Percentiles rank a stretch among this genome's conserved stretches.
phyloP scores from a whole-genome alignment of 2,113 vertebrate species.

The Eublepharis macularius region DNA sequence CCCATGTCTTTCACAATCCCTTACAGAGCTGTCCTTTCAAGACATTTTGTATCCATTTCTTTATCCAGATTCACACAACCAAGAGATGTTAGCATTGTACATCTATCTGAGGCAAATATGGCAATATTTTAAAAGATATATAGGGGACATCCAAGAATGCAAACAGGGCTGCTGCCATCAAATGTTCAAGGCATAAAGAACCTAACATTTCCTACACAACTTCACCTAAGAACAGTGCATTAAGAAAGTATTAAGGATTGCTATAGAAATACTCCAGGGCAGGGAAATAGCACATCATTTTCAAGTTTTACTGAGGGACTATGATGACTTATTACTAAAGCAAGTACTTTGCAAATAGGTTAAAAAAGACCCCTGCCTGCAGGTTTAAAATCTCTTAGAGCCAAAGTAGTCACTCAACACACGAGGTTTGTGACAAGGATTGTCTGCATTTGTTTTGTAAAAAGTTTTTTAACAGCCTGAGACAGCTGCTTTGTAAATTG shows the following conservation, averaged over 20 bases:
- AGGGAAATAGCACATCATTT: background rate
- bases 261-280: background rate
- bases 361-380: background rate
- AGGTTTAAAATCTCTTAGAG: background rate
- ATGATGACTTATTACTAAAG: background rate
- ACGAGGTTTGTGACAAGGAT: no score
- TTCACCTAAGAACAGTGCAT: background rate
- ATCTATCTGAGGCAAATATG: background rate
- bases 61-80: no score
- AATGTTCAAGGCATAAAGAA: background rate
- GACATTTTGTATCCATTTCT: background rate
- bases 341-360: background rate
- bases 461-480: no score
- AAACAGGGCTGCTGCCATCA: background rate
- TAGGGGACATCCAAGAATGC: background rate
- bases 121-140: background rate
- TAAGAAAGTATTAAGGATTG: background rate
- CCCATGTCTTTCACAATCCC: background rate
- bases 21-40: background rate
- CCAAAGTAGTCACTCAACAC: background rate
- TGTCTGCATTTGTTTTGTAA: no score
- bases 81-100: background rate
- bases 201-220: background rate
- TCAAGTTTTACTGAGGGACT: background rate
- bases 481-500: no score